Evolutionary conservation across 2,113 vertebrate species (phyloP).

Genomic region (Rhinopomastus cyanomelas): DNA sequence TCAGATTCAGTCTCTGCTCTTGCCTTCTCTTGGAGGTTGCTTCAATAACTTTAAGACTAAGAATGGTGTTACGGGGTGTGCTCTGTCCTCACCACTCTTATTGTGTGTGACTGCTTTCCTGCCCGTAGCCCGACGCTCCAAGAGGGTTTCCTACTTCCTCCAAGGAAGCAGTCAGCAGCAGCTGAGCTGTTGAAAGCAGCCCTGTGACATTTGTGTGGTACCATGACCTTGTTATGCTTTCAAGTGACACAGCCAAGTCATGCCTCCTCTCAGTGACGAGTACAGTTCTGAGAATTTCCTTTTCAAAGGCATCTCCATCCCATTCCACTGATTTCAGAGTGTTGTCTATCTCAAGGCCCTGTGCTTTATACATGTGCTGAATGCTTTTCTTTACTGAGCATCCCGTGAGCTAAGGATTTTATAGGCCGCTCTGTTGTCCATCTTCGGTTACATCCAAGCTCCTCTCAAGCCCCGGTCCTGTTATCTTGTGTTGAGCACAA

Average conservation of each 20-base stretch:
- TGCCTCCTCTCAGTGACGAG: neutral
- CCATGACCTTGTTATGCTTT: neutral
- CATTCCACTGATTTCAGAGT: neutral
- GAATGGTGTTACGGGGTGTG: rapidly evolving
- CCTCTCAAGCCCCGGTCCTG: neutral
- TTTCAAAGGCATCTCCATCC: neutral
- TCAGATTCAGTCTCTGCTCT: neutral
- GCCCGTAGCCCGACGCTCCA: neutral
- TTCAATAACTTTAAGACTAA: neutral
- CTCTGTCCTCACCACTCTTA: neutral
- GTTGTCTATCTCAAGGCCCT: neutral
- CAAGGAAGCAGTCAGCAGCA: neutral
- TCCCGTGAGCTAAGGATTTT: neutral
- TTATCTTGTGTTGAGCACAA: constrained; percentile 14
- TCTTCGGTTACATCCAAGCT: neutral
- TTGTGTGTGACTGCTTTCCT: neutral
- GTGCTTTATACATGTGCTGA: neutral
- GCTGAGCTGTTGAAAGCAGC: neutral
- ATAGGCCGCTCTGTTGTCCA: neutral
- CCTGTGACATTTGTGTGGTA: neutral
- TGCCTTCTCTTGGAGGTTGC: neutral
- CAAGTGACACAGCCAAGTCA: neutral
- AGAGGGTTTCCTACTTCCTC: neutral
- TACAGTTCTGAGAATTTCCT: neutral
- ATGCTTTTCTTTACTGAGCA: neutral